These are phyloP conservation scores for Patella depressa DNA, from an alignment of 2,888 invertebrate species.

Conservation along the genomic window DNA sequence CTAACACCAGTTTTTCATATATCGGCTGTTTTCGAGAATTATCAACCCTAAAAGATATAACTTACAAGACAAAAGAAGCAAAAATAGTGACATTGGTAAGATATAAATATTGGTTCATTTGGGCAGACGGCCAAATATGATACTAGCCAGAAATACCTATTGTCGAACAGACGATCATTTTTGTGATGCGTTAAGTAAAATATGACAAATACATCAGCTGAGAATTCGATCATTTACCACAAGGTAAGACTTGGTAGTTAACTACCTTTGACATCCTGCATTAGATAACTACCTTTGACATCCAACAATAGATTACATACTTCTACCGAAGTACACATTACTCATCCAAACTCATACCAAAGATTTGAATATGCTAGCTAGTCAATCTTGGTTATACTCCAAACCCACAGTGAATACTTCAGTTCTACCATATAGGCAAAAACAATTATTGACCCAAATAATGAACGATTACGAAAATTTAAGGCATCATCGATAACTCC, in stretches of 20 bases:
- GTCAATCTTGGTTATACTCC: no score
- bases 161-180: slow-evolving; percentile 7
- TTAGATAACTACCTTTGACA: neutral
- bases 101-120: slow-evolving; percentile 2
- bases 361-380: no score
- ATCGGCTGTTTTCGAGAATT: no score
- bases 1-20: no score
- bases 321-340: no score
- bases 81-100: neutral
- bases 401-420: no score
- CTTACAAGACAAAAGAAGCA: neutral
- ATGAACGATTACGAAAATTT: no score
- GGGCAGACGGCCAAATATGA: neutral
- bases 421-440: no score
- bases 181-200: neutral
- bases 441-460: no score
- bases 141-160: neutral
- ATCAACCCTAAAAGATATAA: no score
- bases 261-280: neutral
- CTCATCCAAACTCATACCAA: no score
- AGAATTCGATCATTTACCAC: neutral
- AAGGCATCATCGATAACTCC: no score
- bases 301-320: neutral
- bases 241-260: neutral
- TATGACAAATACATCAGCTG: slow-evolving; percentile 5